Evolutionary conservation across 2,888 invertebrate genomes (phyloP).

Genomic region (Cybosia mesomella): DNA sequence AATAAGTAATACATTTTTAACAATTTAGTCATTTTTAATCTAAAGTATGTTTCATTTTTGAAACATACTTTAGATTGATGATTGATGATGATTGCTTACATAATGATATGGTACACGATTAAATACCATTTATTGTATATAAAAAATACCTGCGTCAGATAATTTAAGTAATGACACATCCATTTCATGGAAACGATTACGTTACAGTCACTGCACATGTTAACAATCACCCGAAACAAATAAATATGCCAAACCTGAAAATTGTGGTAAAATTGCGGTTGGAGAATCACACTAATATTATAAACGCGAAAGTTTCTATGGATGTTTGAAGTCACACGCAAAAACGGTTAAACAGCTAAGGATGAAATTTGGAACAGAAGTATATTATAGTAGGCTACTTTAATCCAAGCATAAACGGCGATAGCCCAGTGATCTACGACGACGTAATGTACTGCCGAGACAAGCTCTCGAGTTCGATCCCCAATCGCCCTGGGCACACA

Average conservation of each 20-base stretch:
- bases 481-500: too few relatives aligned
- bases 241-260: neutral
- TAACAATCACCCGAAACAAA: neutral
- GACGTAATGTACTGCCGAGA: too few relatives aligned
- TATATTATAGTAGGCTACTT: too few relatives aligned
- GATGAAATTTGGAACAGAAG: too few relatives aligned
- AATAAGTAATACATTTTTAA: neutral
- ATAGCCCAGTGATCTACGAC: too few relatives aligned
- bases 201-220: conserved; percentile 1
- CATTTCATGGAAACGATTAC: conserved; percentile 7
- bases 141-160: conserved; percentile 2
- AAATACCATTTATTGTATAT: neutral
- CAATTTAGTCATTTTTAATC: neutral
- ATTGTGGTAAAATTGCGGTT: neutral
- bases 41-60: neutral
- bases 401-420: too few relatives aligned
- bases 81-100: neutral
- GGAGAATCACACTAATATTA: too few relatives aligned
- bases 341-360: too few relatives aligned
- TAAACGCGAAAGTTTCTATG: too few relatives aligned
- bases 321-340: too few relatives aligned
- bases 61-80: too few relatives aligned
- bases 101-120: neutral
- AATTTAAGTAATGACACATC: conserved; percentile 8
- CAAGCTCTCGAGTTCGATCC: too few relatives aligned